These are phyloP conservation scores for Pygoscelis adeliae DNA, from an alignment of 2,113 vertebrate genomes.

Conservation along the genomic window DNA sequence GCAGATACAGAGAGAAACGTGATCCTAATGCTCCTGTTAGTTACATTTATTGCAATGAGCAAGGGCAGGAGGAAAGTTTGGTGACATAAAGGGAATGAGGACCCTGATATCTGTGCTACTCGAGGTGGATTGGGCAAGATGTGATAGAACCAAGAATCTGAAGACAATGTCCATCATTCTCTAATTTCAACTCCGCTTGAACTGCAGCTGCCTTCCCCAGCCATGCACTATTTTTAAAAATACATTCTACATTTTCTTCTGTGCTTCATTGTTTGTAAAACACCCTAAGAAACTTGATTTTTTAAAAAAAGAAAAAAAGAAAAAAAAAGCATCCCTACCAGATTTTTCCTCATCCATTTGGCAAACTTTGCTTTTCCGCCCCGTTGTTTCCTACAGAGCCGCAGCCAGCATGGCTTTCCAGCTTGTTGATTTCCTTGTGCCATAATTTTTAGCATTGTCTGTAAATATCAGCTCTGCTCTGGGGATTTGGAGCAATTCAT, in stretches of 20 bases:
- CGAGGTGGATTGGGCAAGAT: neutral
- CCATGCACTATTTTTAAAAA: neutral
- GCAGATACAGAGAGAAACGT: neutral
- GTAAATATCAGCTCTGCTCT: constrained; percentile 17
- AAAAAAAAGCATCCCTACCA: neutral
- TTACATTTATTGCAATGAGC: neutral
- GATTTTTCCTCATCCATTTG: constrained; percentile 19
- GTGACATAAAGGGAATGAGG: neutral
- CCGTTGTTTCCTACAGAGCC: neutral
- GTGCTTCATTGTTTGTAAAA: neutral
- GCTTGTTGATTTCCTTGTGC: constrained; percentile 31
- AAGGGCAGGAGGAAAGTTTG: neutral
- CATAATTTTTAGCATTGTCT: neutral
- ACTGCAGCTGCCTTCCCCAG: neutral
- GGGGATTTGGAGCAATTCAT: neutral
- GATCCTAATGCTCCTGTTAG: neutral
- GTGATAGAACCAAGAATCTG: neutral
- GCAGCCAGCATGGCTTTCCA: neutral
- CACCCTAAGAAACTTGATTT: neutral
- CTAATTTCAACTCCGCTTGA: neutral
- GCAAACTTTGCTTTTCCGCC: neutral
- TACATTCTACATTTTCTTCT: neutral
- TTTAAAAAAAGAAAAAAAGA: neutral
- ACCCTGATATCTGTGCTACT: neutral
- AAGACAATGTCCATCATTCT: neutral